Conservation (phyloP, 2,888 invertebrate genomes). For the Branchellion lobata region DNA sequence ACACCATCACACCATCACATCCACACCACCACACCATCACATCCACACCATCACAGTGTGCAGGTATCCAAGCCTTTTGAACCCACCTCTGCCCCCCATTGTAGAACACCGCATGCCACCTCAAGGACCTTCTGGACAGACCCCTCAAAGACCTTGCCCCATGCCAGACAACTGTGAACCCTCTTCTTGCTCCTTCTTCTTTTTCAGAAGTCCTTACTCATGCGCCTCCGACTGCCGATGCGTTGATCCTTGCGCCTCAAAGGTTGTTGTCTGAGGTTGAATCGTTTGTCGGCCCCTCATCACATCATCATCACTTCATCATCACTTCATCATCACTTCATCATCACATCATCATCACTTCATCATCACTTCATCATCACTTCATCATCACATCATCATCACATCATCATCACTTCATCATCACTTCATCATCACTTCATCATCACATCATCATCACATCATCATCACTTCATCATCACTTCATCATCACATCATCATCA, state of each 20-base stretch:
- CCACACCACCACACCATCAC: background rate
- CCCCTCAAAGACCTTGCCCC: background rate
- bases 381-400: too few species aligned
- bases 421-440: too few species aligned
- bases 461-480: too few species aligned
- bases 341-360: too few species aligned
- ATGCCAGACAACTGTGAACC: background rate
- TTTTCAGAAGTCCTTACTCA: background rate
- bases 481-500: too few species aligned
- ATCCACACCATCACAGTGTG: background rate
- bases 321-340: too few species aligned
- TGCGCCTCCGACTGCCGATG: conserved; percentile 12
- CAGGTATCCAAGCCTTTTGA: background rate
- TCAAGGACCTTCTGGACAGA: background rate
- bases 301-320: too few species aligned
- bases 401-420: too few species aligned
- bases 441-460: too few species aligned
- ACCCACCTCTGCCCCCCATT: background rate
- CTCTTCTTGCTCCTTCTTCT: conserved; percentile 1
- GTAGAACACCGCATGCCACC: background rate
- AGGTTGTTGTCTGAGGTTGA: background rate
- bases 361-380: too few species aligned
- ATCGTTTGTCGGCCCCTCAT: conserved; percentile 1
- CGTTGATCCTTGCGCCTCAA: conserved; percentile 7
- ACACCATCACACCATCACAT: conserved; percentile 5